phyloP scores from a whole-genome alignment of 2,888 invertebrate genomes.

The Drosophila dives region DNA sequence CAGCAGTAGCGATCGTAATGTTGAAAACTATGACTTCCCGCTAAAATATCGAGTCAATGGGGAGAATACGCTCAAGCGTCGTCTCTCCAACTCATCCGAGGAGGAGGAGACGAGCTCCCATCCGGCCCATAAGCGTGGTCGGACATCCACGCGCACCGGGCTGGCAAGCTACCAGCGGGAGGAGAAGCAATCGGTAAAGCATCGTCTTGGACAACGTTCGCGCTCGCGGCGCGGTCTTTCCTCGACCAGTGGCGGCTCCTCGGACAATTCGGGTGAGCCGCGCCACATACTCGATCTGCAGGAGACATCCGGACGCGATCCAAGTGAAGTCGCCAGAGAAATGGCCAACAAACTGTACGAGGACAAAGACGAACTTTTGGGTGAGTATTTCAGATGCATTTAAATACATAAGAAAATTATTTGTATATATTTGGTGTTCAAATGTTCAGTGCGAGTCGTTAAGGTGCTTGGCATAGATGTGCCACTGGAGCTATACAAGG shows the following conservation, averaged over 20 bases:
- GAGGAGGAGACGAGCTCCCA: constrained; percentile 60
- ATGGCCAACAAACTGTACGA: constrained; percentile 91
- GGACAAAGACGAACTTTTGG: constrained; percentile 90
- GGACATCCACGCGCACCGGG: constrained; percentile 54
- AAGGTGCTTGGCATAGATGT: constrained; percentile 90
- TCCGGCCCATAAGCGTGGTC: constrained; percentile 78
- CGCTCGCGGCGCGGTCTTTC: constrained; percentile 74
- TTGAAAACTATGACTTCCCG: constrained; percentile 91
- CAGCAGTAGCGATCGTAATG: constrained; percentile 87
- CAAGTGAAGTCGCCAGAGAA: constrained; percentile 87
- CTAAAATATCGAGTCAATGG: constrained; percentile 88
- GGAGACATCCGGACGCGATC: constrained; percentile 82
- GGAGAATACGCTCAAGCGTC: constrained; percentile 82
- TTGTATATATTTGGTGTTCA: neutral
- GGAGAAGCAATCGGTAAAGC: constrained; percentile 51
- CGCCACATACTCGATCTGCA: constrained; percentile 87
- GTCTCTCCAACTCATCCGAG: constrained; percentile 82
- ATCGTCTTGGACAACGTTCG: constrained; percentile 72
- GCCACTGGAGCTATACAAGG: constrained; percentile 90
- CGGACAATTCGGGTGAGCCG: constrained; percentile 85
- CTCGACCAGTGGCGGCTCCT: constrained; percentile 85
- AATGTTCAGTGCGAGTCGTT: constrained; percentile 88
- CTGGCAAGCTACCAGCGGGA: constrained; percentile 39
- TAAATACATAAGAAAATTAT: neutral
- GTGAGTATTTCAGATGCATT: constrained; percentile 85